Percentiles rank a stretch among this genome's conserved stretches.
These are phyloP conservation scores for Tholera decimalis DNA, from an alignment of 2,888 invertebrate genomes.

Conservation along the genomic window DNA sequence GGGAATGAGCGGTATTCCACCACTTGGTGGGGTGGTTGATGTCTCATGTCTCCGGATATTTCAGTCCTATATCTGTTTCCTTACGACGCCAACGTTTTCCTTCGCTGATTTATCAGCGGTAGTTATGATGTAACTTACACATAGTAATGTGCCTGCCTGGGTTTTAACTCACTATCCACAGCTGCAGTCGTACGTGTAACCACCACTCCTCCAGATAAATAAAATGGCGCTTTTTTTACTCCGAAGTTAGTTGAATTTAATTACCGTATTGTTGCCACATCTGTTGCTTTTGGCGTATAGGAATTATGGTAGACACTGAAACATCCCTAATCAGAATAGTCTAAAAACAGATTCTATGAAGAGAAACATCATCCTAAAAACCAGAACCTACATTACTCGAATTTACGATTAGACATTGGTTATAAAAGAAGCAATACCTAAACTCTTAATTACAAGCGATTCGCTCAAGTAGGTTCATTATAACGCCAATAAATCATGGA, in stretches of 20 bases:
- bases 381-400: slow-evolving; percentile 7
- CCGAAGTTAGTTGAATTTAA: neutral
- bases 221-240: too few species aligned
- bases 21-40: too few species aligned
- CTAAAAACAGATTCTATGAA: neutral
- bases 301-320: neutral
- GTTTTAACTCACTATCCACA: too few species aligned
- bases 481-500: slow-evolving; percentile 63
- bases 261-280: neutral
- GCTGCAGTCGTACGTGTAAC: too few species aligned
- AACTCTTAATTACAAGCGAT: slow-evolving; percentile 49
- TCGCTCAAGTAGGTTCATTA: slow-evolving; percentile 49
- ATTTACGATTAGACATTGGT: slow-evolving; percentile 40
- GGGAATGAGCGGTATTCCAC: too few species aligned
- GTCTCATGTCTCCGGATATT: too few species aligned
- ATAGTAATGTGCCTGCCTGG: too few species aligned
- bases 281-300: neutral
- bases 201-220: too few species aligned
- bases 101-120: too few species aligned
- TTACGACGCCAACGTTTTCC: too few species aligned
- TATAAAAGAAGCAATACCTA: slow-evolving; percentile 44
- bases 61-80: too few species aligned
- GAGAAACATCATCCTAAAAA: slow-evolving; percentile 7
- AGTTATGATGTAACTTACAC: too few species aligned
- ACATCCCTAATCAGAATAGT: neutral